Evolutionary conservation across 2,888 invertebrate species (phyloP).

Genomic region (Drosophila anomalipes): DNA sequence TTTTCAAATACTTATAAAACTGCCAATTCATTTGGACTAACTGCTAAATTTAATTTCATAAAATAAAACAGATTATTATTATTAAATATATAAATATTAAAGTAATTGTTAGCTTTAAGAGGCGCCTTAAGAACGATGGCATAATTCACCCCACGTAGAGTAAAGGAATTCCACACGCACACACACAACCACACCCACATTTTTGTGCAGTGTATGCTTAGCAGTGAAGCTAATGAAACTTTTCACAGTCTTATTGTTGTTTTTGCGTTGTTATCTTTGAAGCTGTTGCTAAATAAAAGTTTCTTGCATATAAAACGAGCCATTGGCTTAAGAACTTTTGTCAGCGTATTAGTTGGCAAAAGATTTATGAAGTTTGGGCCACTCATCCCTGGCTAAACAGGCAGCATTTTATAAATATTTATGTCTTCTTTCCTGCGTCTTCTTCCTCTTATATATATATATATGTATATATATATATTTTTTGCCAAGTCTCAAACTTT

Average conservation of each 20-base stretch:
- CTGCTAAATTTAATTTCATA: not conserved
- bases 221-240: conserved; percentile 37
- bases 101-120: not conserved
- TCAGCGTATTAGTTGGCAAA: conserved; percentile 70
- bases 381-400: conserved; percentile 43
- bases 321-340: conserved; percentile 72
- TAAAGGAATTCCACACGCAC: not conserved
- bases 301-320: conserved; percentile 68
- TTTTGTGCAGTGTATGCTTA: conserved; percentile 16
- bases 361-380: conserved; percentile 76
- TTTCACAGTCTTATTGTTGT: conserved; percentile 29
- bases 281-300: conserved; percentile 63
- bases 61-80: not conserved
- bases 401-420: conserved; percentile 53
- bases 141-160: conserved; percentile 1
- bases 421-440: not conserved
- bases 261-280: conserved; percentile 65
- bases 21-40: not conserved
- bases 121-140: not conserved
- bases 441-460: not conserved
- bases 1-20: not conserved
- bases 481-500: conserved; percentile 65
- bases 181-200: too few relatives aligned
- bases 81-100: not conserved
- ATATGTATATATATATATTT: not conserved